phyloP scores from a whole-genome alignment of 2,113 vertebrate species.

The Rhodinocichla rosea region DNA sequence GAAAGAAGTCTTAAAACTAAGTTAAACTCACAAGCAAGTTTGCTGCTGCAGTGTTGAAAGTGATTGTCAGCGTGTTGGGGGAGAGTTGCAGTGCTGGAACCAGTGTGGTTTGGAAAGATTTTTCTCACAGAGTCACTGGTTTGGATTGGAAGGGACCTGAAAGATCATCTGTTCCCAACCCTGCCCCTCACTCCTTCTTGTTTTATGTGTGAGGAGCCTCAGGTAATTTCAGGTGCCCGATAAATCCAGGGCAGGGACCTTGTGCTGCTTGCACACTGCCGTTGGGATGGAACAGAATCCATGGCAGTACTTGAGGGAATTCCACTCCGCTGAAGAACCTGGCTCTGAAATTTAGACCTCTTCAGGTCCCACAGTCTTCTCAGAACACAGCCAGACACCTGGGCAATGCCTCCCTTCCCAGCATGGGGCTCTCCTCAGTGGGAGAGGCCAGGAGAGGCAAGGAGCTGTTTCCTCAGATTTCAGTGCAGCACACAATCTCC shows the following conservation, averaged over 20 bases:
- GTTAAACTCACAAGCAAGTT: not conserved
- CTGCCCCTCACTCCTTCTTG: not conserved
- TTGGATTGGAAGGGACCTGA: not conserved
- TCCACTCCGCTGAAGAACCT: not conserved
- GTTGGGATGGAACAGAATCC: rapidly evolving
- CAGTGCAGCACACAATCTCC: not conserved
- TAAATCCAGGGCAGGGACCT: not conserved
- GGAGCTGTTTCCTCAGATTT: not conserved
- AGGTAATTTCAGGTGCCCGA: not conserved
- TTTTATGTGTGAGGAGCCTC: not conserved
- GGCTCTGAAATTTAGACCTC: not conserved
- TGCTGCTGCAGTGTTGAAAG: not conserved
- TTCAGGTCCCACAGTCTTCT: not conserved
- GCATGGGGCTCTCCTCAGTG: not conserved
- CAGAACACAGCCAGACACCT: not conserved
- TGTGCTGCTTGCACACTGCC: rapidly evolving
- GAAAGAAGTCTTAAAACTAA: not conserved
- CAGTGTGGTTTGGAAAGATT: not conserved
- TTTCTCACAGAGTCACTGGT: not conserved
- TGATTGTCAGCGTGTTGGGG: not conserved
- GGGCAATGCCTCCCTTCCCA: not conserved
- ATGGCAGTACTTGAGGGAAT: not conserved
- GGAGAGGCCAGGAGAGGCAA: not conserved
- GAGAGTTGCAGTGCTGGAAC: not conserved
- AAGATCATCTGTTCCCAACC: rapidly evolving